Base-by-base conservation (phyloP, 2,888 invertebrate species). In the Pandemis cinnamomeana region DNA sequence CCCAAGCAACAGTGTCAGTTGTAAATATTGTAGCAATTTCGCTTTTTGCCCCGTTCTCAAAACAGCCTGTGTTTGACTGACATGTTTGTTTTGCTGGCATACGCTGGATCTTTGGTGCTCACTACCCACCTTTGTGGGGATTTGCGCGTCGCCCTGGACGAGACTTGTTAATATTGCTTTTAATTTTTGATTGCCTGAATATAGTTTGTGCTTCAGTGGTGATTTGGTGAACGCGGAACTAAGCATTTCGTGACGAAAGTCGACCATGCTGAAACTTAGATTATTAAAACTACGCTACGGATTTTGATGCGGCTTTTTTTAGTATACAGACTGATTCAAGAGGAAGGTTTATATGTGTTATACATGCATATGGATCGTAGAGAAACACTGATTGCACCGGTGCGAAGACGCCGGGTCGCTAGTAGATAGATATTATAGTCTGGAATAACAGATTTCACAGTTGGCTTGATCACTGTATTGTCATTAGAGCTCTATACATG, bases 21-120 rank as follows among this genome's bases (percentile, higher is more conserved):
- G 91, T 91, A 92, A 93, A 93, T 93, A 93, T 89, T 88, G 90
- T 85, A 86, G 84, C 85, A 85, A 83, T 88, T 86, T 85, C 82
- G 88, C 88, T 91, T 91, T 92, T 93, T 91, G 90, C 85, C 82
- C 84, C 83, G 83, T 80, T 81, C 80, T 89, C 90, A 87, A 91
- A 90, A 88, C 88, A 87, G 89, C 85, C 84, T 84, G 83, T 82
- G 82, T 82, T 82, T 83, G 84, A 85, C 82, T 85, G 88, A 84
- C 83, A 83, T 87, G 87, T 88, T 89, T 87, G 85, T 84, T 86
- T 81, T 87, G 85, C 78, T 81, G 76, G 62, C 71, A 76, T 75
- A 67, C 68, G 73, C 72, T 76, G 77, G 71, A 76, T 76, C 75
- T 75, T 66, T 72, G 68, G 67, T 66, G 68, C 42, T 11, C 69